A percentile compares a stretch with the other conserved stretches of the same genome.
Evolutionary conservation across 2,888 invertebrate species (phyloP).

Genomic region (Cheilosia impressa): DNA sequence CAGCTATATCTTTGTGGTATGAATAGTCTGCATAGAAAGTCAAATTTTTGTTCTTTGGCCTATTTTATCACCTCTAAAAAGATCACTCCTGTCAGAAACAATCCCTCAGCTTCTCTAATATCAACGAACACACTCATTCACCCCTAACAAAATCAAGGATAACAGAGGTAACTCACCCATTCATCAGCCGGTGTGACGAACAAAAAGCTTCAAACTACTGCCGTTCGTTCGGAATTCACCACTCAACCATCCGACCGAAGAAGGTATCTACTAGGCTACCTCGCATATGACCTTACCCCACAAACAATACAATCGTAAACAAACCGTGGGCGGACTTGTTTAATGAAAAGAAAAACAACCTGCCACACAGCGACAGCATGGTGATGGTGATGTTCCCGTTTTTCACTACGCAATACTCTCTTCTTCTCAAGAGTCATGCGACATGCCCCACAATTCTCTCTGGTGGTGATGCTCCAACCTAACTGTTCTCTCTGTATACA

Average conservation of each 20-base stretch:
- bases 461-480: too few relatives aligned
- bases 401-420: slow-evolving; percentile 3
- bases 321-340: slow-evolving; percentile 56
- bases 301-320: slow-evolving; percentile 69
- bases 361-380: slow-evolving; percentile 56
- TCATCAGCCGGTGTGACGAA: not conserved
- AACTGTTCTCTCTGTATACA: slow-evolving; percentile 4
- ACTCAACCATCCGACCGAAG: slow-evolving; percentile 28
- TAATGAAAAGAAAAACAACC: slow-evolving; percentile 41
- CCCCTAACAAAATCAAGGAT: not conserved
- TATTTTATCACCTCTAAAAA: too few relatives aligned
- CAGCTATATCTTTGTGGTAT: too few relatives aligned
- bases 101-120: not conserved
- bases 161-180: not conserved
- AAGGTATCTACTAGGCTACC: slow-evolving; percentile 43
- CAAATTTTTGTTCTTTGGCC: too few relatives aligned
- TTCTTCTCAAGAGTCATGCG: too few relatives aligned
- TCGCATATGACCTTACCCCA: slow-evolving; percentile 60
- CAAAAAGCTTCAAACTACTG: not conserved
- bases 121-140: not conserved
- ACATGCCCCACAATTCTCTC: not conserved
- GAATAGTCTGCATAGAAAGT: too few relatives aligned
- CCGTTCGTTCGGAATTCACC: slow-evolving; percentile 15
- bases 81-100: not conserved
- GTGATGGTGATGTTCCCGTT: slow-evolving; percentile 43